Evolutionary conservation across 1,140 invertebrate genomes (phyloP).

Genomic region (Battus philenor): DNA sequence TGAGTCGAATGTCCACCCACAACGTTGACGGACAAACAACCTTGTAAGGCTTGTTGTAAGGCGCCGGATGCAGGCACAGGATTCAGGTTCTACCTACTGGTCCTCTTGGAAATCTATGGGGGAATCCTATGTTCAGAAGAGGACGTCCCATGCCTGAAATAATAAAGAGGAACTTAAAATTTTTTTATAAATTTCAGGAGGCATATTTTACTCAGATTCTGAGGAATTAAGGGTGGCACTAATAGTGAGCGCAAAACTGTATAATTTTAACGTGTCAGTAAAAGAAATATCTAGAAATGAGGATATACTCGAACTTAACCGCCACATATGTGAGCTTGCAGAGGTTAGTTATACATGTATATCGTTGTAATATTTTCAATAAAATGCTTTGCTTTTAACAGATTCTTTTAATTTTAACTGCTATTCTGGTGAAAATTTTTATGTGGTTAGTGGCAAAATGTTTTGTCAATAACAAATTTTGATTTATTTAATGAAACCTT

Average conservation of each 20-base stretch:
- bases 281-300: slow-evolving; percentile 44
- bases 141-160: too few relatives aligned
- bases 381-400: not conserved
- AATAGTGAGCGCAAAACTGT: slow-evolving; percentile 37
- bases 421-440: not conserved
- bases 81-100: too few relatives aligned
- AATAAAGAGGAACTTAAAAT: not conserved
- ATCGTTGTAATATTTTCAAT: slow-evolving; percentile 6
- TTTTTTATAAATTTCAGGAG: slow-evolving; percentile 40
- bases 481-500: too few relatives aligned
- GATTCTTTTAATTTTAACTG: too few relatives aligned
- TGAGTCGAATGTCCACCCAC: too few relatives aligned
- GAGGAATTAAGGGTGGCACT: slow-evolving; percentile 42
- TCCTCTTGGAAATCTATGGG: too few relatives aligned
- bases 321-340: slow-evolving; percentile 49
- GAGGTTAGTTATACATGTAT: slow-evolving; percentile 41
- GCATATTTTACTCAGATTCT: slow-evolving; percentile 52
- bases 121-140: too few relatives aligned
- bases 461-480: too few relatives aligned
- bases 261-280: slow-evolving; percentile 41
- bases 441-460: not conserved
- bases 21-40: too few relatives aligned
- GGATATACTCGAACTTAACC: slow-evolving; percentile 45
- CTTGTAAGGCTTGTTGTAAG: too few relatives aligned
- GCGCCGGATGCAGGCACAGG: too few relatives aligned